phyloP scores from a whole-genome alignment of 2,888 invertebrate species.

The Melipona bicolor region DNA sequence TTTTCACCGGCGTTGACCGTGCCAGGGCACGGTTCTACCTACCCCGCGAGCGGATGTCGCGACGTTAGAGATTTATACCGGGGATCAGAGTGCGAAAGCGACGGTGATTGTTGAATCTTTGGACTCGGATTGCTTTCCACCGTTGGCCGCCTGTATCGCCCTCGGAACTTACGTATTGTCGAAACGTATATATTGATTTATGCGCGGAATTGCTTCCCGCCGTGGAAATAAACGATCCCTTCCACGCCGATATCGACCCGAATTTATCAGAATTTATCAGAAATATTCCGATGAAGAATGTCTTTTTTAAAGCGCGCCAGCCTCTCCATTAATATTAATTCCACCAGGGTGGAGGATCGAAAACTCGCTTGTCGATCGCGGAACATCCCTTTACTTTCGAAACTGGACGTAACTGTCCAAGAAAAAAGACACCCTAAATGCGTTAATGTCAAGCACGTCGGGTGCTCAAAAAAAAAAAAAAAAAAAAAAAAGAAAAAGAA shows the following conservation, averaged over 20 bases:
- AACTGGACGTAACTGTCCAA: not conserved
- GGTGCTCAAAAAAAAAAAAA: not conserved
- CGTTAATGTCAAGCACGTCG: not conserved
- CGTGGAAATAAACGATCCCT: slow-evolving; percentile 34
- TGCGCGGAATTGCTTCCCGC: slow-evolving; percentile 29
- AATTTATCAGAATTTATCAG: slow-evolving; percentile 43
- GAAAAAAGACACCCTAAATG: not conserved
- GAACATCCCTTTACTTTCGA: not conserved
- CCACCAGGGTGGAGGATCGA: not conserved
- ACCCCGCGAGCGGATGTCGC: slow-evolving; percentile 44
- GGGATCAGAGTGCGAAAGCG: slow-evolving; percentile 60
- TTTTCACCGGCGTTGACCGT: slow-evolving; percentile 59
- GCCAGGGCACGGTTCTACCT: not conserved
- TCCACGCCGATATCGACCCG: slow-evolving; percentile 26
- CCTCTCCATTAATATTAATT: not conserved
- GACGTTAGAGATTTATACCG: slow-evolving; percentile 63
- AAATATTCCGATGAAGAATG: slow-evolving; percentile 20
- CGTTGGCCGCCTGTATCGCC: slow-evolving; percentile 17
- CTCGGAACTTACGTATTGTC: slow-evolving; percentile 37
- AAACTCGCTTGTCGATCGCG: not conserved
- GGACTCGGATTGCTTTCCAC: slow-evolving; percentile 39
- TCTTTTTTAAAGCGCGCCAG: not conserved
- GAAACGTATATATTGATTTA: slow-evolving; percentile 46
- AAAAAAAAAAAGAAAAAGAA: too few relatives aligned
- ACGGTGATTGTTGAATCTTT: slow-evolving; percentile 60